These are phyloP conservation scores for Polymixis flavicincta DNA, from an alignment of 2,888 invertebrate species.

Conservation along the genomic window DNA sequence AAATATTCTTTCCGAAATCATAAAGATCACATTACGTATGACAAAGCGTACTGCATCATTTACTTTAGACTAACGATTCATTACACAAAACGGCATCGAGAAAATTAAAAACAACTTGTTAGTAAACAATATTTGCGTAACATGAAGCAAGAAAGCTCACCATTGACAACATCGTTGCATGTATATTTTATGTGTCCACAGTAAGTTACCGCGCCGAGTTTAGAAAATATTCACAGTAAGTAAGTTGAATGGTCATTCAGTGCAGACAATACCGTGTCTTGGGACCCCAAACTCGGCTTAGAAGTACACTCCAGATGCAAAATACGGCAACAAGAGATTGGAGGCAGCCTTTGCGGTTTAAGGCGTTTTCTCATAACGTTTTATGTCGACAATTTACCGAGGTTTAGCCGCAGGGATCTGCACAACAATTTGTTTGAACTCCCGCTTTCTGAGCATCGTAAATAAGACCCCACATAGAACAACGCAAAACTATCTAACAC, in stretches of 20 bases:
- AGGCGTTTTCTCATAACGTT: slow-evolving; percentile 83
- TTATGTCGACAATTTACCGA: slow-evolving; percentile 84
- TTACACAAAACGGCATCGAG: slow-evolving; percentile 24
- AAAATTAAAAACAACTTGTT: slow-evolving; percentile 38
- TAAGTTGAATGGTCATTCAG: slow-evolving; percentile 70
- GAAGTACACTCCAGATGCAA: slow-evolving; percentile 77
- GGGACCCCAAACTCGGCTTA: slow-evolving; percentile 68
- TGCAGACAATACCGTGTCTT: slow-evolving; percentile 69
- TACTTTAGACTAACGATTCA: slow-evolving; percentile 33
- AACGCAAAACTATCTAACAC: slow-evolving; percentile 68
- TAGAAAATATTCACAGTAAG: slow-evolving; percentile 63
- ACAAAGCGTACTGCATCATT: slow-evolving; percentile 75
- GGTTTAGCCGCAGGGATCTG: slow-evolving; percentile 79
- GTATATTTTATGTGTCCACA: slow-evolving; percentile 61
- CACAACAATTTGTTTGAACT: slow-evolving; percentile 81
- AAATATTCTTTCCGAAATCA: slow-evolving; percentile 83
- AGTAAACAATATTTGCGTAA: slow-evolving; percentile 38
- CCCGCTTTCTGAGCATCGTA: slow-evolving; percentile 73
- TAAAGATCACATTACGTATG: slow-evolving; percentile 81
- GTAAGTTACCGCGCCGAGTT: slow-evolving; percentile 53
- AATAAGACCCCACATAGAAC: slow-evolving; percentile 72
- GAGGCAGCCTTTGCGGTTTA: slow-evolving; percentile 77
- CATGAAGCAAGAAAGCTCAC: slow-evolving; percentile 18
- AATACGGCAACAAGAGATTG: slow-evolving; percentile 78
- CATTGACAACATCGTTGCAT: slow-evolving; percentile 54